Evolutionary conservation across 2,113 vertebrate species (phyloP).

Genomic region (Ranitomeya imitator): DNA sequence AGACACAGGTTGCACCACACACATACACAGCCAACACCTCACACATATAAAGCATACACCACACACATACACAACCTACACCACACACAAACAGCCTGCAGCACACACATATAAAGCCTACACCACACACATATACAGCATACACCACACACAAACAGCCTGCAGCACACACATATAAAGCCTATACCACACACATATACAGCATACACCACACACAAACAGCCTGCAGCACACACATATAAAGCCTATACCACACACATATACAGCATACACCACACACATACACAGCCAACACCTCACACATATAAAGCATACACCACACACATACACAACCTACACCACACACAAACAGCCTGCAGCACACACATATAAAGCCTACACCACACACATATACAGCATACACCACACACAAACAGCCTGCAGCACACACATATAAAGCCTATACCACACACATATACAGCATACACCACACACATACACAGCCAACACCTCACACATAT

Average conservation of each 20-base stretch:
- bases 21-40: neutral
- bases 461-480: neutral
- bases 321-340: neutral
- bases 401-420: neutral
- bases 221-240: neutral
- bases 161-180: neutral
- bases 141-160: neutral
- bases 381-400: neutral
- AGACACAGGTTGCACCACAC: neutral
- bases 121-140: too few relatives aligned
- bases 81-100: neutral
- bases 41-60: too few relatives aligned
- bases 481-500: neutral
- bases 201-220: too few relatives aligned
- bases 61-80: neutral
- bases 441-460: too few relatives aligned
- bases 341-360: neutral
- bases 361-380: neutral
- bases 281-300: neutral
- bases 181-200: neutral
- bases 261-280: neutral
- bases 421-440: too few relatives aligned
- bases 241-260: neutral
- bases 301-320: neutral
- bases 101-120: neutral